Evolutionary conservation across 2,113 vertebrate genomes (phyloP).

Genomic region (Periophthalmodon schlosseri): DNA sequence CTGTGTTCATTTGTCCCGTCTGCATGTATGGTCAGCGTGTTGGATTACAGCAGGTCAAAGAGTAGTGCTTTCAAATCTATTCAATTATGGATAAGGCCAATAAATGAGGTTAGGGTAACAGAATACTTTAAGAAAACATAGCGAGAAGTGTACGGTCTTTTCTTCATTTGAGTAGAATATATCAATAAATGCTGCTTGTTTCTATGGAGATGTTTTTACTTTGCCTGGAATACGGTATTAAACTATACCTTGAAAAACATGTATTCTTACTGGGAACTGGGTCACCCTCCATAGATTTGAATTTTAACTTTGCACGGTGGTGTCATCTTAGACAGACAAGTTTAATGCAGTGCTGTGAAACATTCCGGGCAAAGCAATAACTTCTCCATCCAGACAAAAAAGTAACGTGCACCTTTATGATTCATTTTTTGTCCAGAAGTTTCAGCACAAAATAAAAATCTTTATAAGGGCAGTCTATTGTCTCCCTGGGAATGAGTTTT

Average conservation of each 20-base stretch:
- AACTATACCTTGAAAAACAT: too few relatives aligned
- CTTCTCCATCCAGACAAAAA: background rate
- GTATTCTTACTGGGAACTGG: too few relatives aligned
- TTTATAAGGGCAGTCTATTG: background rate
- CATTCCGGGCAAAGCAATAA: background rate
- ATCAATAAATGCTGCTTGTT: background rate
- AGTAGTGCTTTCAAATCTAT: background rate
- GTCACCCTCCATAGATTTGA: background rate
- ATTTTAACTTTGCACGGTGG: background rate
- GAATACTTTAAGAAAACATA: conserved; percentile 12
- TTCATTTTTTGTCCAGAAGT: background rate
- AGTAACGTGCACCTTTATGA: background rate
- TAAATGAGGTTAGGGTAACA: conserved; percentile 14
- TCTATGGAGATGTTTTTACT: too few relatives aligned
- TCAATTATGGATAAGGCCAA: conserved; percentile 25
- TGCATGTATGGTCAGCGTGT: conserved; percentile 1
- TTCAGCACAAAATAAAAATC: background rate
- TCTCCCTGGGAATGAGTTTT: too few relatives aligned
- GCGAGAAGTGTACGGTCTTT: conserved; percentile 10
- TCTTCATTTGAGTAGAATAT: background rate
- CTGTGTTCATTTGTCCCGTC: conserved; percentile 9
- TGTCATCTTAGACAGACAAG: too few relatives aligned
- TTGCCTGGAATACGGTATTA: too few relatives aligned
- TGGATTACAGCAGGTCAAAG: background rate
- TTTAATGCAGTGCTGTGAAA: background rate